Conservation (phyloP, 2,888 invertebrate species). For the Tetrapedia diversipes region DNA sequence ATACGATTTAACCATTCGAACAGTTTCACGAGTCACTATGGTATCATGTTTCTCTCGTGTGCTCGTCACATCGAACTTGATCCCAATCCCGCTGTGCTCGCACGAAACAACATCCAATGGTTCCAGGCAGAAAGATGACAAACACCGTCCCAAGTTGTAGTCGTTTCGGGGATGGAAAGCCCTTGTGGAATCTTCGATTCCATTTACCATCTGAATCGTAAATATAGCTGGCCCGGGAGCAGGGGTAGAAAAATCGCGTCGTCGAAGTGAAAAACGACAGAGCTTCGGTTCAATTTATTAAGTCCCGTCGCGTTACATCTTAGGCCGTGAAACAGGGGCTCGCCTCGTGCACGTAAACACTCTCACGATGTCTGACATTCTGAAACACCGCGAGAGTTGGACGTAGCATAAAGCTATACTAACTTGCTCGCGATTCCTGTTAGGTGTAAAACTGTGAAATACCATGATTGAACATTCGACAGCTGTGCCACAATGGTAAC, state of each 20-base stretch:
- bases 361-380: no score
- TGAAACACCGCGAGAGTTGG: no score
- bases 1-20: no score
- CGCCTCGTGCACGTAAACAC: conserved; percentile 31
- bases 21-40: no score
- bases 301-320: conserved; percentile 24
- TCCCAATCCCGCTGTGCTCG: no score
- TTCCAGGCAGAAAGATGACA: conserved; percentile 40
- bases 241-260: conserved; percentile 33
- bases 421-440: no score
- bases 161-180: background rate
- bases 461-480: no score
- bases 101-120: conserved; percentile 55
- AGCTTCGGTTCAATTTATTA: conserved; percentile 38
- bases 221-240: conserved; percentile 42
- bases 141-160: conserved; percentile 27
- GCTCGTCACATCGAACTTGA: no score
- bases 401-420: no score
- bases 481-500: no score
- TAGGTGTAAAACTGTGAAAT: no score
- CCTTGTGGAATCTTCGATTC: conserved; percentile 51
- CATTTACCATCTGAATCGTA: conserved; percentile 59
- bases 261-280: conserved; percentile 44
- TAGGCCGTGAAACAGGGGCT: conserved; percentile 21
- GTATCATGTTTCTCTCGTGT: no score